These are phyloP conservation scores for Leptodactylus fuscus DNA, from an alignment of 2,113 vertebrate genomes.

Conservation along the genomic window DNA sequence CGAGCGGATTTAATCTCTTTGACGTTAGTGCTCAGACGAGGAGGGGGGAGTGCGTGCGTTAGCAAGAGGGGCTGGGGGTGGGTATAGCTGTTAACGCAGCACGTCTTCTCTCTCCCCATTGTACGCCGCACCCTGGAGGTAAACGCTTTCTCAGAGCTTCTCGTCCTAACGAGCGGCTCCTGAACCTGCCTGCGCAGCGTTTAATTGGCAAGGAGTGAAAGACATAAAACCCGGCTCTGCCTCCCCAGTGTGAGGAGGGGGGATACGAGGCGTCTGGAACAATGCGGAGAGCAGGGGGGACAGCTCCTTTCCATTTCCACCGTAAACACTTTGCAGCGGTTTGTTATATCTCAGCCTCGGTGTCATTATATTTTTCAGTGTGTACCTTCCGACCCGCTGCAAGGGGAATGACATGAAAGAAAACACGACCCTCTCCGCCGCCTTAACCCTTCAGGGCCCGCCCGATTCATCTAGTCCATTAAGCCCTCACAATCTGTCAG, in stretches of 20 bases:
- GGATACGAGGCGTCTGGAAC: slow-evolving; percentile 30
- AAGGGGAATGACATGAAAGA: slow-evolving; percentile 33
- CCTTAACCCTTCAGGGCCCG: slow-evolving; percentile 24
- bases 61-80: slow-evolving; percentile 42
- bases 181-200: slow-evolving; percentile 51
- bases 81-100: slow-evolving; percentile 59
- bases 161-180: slow-evolving; percentile 57
- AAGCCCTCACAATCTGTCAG: too few relatives aligned
- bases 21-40: slow-evolving; percentile 49
- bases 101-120: slow-evolving; percentile 55
- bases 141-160: slow-evolving; percentile 56
- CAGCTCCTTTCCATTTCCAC: slow-evolving; percentile 46
- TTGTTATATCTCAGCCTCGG: slow-evolving; percentile 37
- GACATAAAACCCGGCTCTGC: slow-evolving; percentile 45
- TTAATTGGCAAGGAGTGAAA: slow-evolving; percentile 58
- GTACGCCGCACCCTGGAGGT: slow-evolving; percentile 55
- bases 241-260: slow-evolving; percentile 48
- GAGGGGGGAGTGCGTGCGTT: slow-evolving; percentile 39
- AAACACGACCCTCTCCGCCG: not conserved
- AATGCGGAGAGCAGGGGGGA: slow-evolving; percentile 42
- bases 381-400: slow-evolving; percentile 33
- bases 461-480: not conserved
- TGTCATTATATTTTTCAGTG: slow-evolving; percentile 48
- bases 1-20: slow-evolving; percentile 56
- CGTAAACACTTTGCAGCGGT: slow-evolving; percentile 50